Base-by-base conservation (phyloP, 2,888 invertebrate genomes). In the Tryphoninae sp. region DNA sequence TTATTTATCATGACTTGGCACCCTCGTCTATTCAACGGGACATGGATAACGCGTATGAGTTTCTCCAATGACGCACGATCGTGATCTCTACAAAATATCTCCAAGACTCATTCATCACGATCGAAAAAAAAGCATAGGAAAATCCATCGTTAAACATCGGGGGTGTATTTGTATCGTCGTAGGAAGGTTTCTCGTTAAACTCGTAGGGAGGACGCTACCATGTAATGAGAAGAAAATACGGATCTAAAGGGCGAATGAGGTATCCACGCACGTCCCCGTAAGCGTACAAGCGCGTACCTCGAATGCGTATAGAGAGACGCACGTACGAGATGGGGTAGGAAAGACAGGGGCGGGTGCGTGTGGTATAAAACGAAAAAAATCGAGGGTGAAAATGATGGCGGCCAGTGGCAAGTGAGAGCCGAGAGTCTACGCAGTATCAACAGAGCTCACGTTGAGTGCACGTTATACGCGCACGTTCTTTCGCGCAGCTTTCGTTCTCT, bases 311-410 rank as follows among this genome's bases (percentile, higher is more conserved):
- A 33, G 2, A 67, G 26, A 55, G 45, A 42, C 19, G 13, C 8
- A 13, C 72, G 76, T 53, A 58, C 49, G 49, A 58, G 49, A 22
- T 40, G 61, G 62, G 11, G 74, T 62, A 61, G 68, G 73, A 81
- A 33, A 33, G 33, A 33, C 33, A 33, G 33, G 33, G 33, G 33
- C 33, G 33, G 33, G 33, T 33, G 33, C 33, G 33, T 33, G 33
- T 33, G 33, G 33, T 33, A 33, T 33, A 33, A 33, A 33, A 33
- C 33, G 7, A 6, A 33, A 83, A 82, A 83, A 83, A 82, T 78
- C 59, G 65, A 61, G 42, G 59, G 68, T 33, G 33, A 80, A 80
- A 84, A 85, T 84, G 78, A 85, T 85, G 85, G 84, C 84, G 84
- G 82, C 79, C 68, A 59, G 42, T 45, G 19, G 67, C 40, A 65